Percentiles rank a stretch among this genome's conserved stretches.
Conservation (phyloP, 2,113 vertebrate genomes). For the Phoenicopterus ruber region DNA sequence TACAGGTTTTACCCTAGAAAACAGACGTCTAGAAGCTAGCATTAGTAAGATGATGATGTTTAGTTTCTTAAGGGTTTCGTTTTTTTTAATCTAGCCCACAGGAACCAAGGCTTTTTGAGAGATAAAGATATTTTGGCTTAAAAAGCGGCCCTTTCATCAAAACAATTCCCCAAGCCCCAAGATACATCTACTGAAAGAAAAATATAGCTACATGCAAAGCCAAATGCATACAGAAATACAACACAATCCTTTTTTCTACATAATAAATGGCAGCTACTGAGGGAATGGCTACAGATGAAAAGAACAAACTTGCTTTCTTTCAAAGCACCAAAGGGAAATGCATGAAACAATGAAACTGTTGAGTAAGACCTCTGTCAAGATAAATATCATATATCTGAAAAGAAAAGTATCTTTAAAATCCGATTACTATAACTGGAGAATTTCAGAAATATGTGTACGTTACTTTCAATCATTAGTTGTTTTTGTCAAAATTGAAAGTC, state of each 20-base stretch:
- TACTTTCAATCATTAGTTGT: not conserved
- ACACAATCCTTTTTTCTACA: not conserved
- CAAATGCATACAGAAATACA: conserved; percentile 11
- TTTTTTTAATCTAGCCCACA: not conserved
- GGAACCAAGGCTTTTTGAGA: not conserved
- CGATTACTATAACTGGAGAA: not conserved
- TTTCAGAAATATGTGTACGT: not conserved
- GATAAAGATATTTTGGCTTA: conserved; percentile 21
- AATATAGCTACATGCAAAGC: conserved; percentile 11
- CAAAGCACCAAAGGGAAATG: conserved; percentile 12
- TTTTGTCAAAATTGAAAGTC: not conserved
- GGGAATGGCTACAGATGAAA: conserved; percentile 23
- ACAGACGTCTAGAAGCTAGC: not conserved
- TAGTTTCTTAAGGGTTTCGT: not conserved
- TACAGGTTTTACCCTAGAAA: not conserved
- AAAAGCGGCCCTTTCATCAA: conserved; percentile 24
- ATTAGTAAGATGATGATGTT: not conserved
- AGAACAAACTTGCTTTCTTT: conserved; percentile 50
- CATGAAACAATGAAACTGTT: conserved; percentile 46
- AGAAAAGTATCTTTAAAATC: conserved; percentile 51
- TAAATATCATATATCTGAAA: conserved; percentile 44
- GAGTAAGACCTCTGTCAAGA: conserved; percentile 21
- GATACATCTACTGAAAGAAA: conserved; percentile 16
- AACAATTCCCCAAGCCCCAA: not conserved
- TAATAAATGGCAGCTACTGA: conserved; percentile 4